Conservation (phyloP, 1,140 invertebrate species). For the Aphis gossypii region DNA sequence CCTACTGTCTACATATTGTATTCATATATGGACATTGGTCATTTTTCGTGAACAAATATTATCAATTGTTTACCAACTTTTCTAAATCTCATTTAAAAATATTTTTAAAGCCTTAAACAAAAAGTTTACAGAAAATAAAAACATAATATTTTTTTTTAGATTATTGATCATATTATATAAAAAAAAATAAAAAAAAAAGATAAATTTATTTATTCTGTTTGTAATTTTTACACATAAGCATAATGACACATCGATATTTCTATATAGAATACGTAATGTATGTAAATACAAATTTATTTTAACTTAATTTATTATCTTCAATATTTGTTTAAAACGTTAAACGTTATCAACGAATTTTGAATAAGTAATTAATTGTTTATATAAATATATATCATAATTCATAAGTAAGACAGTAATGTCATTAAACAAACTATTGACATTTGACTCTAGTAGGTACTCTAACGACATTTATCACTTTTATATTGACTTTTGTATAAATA, state of each 20-base stretch:
- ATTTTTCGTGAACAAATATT: neutral
- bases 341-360: neutral
- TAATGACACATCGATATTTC: neutral
- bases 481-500: neutral
- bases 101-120: neutral
- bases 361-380: neutral
- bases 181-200: neutral
- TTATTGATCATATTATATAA: neutral
- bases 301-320: neutral
- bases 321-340: conserved; percentile 8
- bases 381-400: neutral
- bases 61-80: neutral
- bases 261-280: neutral
- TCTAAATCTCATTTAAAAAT: neutral
- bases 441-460: neutral
- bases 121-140: neutral
- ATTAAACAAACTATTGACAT: neutral
- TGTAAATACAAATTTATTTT: neutral
- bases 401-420: conserved; percentile 2
- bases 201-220: neutral
- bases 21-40: neutral
- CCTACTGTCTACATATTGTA: neutral
- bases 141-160: neutral
- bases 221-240: neutral
- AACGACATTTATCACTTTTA: neutral